Percentiles rank a stretch among this genome's conserved stretches.
These are phyloP conservation scores for Pomacea maculata DNA, from an alignment of 1,140 invertebrate species.

Conservation along the genomic window DNA sequence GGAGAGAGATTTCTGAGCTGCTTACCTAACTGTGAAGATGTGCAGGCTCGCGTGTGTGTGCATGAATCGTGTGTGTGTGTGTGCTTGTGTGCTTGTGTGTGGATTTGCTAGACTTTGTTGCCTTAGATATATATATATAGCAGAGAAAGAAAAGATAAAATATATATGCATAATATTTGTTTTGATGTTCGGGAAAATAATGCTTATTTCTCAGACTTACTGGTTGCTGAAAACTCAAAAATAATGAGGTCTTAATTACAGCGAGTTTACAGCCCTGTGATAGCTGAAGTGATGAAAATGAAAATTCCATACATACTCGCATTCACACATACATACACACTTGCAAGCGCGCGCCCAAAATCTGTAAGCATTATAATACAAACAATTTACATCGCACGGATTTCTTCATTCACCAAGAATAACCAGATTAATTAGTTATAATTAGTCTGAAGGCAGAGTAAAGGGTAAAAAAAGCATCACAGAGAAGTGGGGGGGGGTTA, in stretches of 20 bases:
- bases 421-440: too few relatives aligned
- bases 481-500: too few relatives aligned
- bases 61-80: not conserved
- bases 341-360: not conserved
- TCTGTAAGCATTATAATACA: not conserved
- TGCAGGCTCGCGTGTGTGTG: not conserved
- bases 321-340: not conserved
- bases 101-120: too few relatives aligned
- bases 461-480: too few relatives aligned
- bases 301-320: not conserved
- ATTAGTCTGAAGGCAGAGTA: too few relatives aligned
- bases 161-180: too few relatives aligned
- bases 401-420: too few relatives aligned
- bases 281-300: not conserved
- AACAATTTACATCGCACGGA: not conserved
- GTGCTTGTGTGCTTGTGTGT: not conserved
- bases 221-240: not conserved
- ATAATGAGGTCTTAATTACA: not conserved
- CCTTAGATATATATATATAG: too few relatives aligned
- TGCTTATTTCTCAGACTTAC: too few relatives aligned
- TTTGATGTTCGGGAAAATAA: too few relatives aligned
- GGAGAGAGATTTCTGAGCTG: not conserved
- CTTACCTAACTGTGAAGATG: not conserved
- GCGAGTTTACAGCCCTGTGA: not conserved
- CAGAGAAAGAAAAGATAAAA: too few relatives aligned